These are phyloP conservation scores for Alexandromys fortis DNA, from an alignment of 2,113 vertebrate genomes.

Conservation along the genomic window DNA sequence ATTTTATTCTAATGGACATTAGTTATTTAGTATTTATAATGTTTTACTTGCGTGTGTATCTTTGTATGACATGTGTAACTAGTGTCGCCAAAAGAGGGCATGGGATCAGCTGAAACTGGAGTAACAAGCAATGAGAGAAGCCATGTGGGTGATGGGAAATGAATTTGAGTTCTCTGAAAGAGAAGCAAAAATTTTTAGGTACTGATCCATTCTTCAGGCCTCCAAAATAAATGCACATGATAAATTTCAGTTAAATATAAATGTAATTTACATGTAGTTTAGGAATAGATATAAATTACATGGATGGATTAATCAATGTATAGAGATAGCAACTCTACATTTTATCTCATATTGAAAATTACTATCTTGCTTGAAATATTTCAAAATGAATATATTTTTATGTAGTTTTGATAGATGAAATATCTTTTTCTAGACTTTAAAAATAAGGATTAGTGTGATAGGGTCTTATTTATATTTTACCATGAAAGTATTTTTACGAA, in stretches of 20 bases:
- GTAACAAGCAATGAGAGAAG: background rate
- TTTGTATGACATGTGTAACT: background rate
- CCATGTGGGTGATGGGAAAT: background rate
- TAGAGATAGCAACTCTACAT: no score
- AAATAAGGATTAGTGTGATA: background rate
- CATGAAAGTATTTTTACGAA: conserved; percentile 39
- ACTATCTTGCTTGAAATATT: background rate
- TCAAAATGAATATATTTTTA: background rate
- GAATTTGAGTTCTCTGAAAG: background rate
- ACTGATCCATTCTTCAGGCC: background rate
- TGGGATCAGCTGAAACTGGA: background rate
- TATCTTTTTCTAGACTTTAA: background rate
- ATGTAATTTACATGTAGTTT: background rate
- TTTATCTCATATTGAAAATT: background rate
- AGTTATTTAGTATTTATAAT: background rate
- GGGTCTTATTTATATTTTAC: background rate
- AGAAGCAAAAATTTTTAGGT: background rate
- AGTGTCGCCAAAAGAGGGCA: background rate
- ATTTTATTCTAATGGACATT: background rate
- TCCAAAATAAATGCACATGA: background rate
- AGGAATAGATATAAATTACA: background rate
- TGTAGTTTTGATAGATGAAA: background rate
- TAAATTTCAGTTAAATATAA: background rate
- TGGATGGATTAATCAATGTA: background rate
- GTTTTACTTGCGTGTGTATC: background rate